Base-by-base conservation (phyloP, 2,797 vertebrate species). In the Parotocinclus haroldoi region DNA sequence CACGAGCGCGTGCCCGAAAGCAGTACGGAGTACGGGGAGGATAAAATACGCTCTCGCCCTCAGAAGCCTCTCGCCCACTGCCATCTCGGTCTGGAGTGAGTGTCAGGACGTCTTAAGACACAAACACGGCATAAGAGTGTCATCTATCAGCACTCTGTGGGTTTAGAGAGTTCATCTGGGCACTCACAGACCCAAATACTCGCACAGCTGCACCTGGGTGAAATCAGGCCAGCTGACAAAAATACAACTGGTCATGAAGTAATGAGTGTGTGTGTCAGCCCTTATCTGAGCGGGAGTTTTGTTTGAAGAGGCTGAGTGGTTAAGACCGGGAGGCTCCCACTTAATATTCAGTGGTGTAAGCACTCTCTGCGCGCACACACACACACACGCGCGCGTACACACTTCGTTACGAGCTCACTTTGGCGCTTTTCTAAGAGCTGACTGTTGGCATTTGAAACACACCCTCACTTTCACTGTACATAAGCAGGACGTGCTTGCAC, bases 241-340 rank as follows among this genome's bases (percentile, higher is more conserved):
- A 44, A 75, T 52, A 13, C 3, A 71, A 69, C 68, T 64, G 74
- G 75, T 84, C 80, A 76, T 46, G 37, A 57, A 73, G 68, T 89
- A 85, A 89, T 87, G 81, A 88, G 70, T 66, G 54, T 27, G 54
- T 27, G 72, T 80, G 84, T 87, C 84, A 84, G 80, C 73, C 80
- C 82, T 88, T 83, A 85, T 88, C 86, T 75, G 66, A 76, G 65
- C 77, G 54, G 73, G 77, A 72, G 76, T 74, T 60, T 83, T 89
- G 83, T 87, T 89, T 85, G 71, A 50, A 89, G 75, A 87, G 73
- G 78, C 70, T 65, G 82, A 79, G 79, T 80, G 79, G 81, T 74
- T 84, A 63, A 62, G 81, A 71, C 84, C 80, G 82, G 75, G 77
- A 10, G 19, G 68, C 73, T 27, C 66, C 69, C 73, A 68, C 69